A percentile compares a stretch with the other conserved stretches of the same genome.
Conservation (phyloP, 2,113 vertebrate genomes). For the Chaetura pelagica region DNA sequence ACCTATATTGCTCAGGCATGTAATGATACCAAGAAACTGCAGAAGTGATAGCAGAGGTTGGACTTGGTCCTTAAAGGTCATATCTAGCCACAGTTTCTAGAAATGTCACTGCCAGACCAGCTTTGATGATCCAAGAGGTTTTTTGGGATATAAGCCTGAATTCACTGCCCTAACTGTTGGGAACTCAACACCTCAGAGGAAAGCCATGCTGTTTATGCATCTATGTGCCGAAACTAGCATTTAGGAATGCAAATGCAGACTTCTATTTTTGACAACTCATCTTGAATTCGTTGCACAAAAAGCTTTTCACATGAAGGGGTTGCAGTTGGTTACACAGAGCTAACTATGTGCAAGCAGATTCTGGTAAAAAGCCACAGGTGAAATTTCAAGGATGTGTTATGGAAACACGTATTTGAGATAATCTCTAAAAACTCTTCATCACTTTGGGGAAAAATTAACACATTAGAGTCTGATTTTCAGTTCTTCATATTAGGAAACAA, state of each 20-base stretch:
- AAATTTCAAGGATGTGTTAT: slow-evolving; percentile 13
- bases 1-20: not conserved
- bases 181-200: not conserved
- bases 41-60: not conserved
- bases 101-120: not conserved
- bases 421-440: not conserved
- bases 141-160: not conserved
- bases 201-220: not conserved
- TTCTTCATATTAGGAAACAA: not conserved
- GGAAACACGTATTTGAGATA: not conserved
- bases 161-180: not conserved
- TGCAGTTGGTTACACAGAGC: slow-evolving; percentile 49
- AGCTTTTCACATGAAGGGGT: not conserved
- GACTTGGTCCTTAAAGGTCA: not conserved
- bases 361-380: slow-evolving; percentile 6
- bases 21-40: not conserved
- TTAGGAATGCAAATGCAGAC: not conserved
- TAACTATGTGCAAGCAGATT: not conserved
- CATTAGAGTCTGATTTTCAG: not conserved
- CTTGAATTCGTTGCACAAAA: not conserved
- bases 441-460: not conserved
- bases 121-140: not conserved
- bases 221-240: not conserved
- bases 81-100: not conserved
- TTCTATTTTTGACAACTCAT: not conserved